Evolutionary conservation across 2,888 invertebrate species (phyloP), one percentile per base, ranked within the genome.

Genomic region (Aproaerema taeniolella): DNA sequence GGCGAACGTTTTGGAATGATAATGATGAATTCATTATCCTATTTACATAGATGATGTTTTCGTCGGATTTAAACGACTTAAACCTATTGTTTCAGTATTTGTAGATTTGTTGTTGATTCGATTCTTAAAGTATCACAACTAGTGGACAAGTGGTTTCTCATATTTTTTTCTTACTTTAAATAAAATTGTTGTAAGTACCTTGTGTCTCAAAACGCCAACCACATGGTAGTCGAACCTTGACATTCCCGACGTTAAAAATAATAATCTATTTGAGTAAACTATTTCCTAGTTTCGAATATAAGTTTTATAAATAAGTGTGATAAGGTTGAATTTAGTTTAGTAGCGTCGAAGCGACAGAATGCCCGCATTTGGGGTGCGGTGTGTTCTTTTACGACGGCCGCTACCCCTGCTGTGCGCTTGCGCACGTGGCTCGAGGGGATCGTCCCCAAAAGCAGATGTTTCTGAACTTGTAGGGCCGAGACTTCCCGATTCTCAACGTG

Each of bases 231-330:
- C 61, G 67, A 81, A 78, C 85, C 82, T 83, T 80, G 85, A 83
- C 82, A 83, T 86, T 83, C 85, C 77, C 54, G 61, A 63, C 65
- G 79, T 74, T 82, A 82, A 81, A 83, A 86, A 86, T 83, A 85
- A 80, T 77, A 70, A 69, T 76, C 76, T 79, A 80, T 81, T 85
- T 81, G 56, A 60, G 72, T 53, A 10, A 35, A 35, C 17, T 30
- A 37, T 48, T 47, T 44, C 37, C 39, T 39, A 39, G 47, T 47
- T 55, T 59, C 49, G 41, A 70, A 68, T 64, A 51, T 62, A 56
- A 53, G 49, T 61, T 67, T 64, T 71, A 62, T 49, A 40, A 15
- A 32, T 41, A n/a, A n/a, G 43, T 24, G 50, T 9, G 16, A 41
- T 77, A 75, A 65, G 63, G 74, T 67, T 44, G 50, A 50, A 45